phyloP scores from a whole-genome alignment of 2,113 vertebrate genomes.

The Malurus alboscapulatus region DNA sequence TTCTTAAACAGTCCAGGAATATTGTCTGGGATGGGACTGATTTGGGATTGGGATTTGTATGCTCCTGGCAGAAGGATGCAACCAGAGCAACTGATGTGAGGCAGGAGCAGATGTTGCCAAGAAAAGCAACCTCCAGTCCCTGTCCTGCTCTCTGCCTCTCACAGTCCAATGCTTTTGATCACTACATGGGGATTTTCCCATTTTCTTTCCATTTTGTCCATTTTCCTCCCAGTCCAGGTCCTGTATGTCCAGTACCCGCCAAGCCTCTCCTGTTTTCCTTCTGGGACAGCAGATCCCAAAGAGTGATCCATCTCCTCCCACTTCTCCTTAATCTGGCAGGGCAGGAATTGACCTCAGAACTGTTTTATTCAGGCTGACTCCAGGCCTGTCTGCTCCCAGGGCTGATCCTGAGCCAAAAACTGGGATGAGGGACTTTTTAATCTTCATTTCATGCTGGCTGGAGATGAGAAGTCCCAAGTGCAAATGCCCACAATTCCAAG shows the following conservation, averaged over 20 bases:
- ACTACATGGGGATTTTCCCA: rapidly evolving
- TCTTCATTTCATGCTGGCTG: neutral
- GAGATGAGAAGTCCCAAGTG: neutral
- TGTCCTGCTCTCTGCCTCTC: neutral
- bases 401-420: neutral
- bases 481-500: neutral
- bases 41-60: neutral
- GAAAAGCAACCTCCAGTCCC: neutral
- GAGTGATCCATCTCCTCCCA: neutral
- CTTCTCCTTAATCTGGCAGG: neutral
- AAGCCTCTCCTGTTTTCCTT: neutral
- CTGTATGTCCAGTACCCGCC: neutral
- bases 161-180: neutral
- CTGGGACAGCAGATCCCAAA: neutral
- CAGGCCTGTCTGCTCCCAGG: neutral
- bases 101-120: neutral
- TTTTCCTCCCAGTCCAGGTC: neutral
- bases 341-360: neutral
- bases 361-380: neutral
- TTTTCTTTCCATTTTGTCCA: neutral
- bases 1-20: neutral
- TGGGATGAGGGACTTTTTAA: neutral
- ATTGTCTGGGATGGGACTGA: neutral
- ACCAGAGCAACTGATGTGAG: neutral
- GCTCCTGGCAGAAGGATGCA: neutral